Evolutionary conservation across 2,113 vertebrate genomes (phyloP), one percentile per base, ranked within the genome.

Genomic region (Thryonomys swinderianus): DNA sequence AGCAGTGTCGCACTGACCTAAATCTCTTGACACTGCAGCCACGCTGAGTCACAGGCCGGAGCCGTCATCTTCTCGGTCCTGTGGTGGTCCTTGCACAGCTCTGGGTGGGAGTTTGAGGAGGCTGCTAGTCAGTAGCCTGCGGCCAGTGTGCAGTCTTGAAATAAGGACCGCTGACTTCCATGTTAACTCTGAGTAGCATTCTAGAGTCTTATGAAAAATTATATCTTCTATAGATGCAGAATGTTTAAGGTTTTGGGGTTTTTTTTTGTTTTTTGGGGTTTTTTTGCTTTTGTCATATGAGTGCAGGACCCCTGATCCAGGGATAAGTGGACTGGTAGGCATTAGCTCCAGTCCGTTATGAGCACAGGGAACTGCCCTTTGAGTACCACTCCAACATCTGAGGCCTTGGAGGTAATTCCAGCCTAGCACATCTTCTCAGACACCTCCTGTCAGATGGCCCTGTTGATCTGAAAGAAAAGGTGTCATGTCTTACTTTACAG

Each of bases 1-100:
- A 12, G 18, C 0, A 0, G 8, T 25, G 27, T 48, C 48, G 6
- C 5, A 6, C 17, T 16, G 7, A 40, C 48, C 8, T 34, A 74
- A 27, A 59, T 25, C 20, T 13, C 55, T 17, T 23, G 3, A 1
- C 6, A 9, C 30, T 34, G 6, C 11, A 4, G 1, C 78, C 0
- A n/a, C n/a, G 21, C 14, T 21, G 21, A 12, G 11, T 74, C 5
- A 2, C 37, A 14, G 21, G 88, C 21, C 17, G 42, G 6, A 17
- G 7, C 59, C 9, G 0, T 2, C 5, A 30, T 27, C 83, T 25
- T 67, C 16, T 13, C 14, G 3, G 27, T 40, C 17, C 10, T 11
- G 3, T 5, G 2, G 37, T n/a, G 45, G 14, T 30, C 66, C 16
- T 45, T 37, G 27, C 13, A 42, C 20, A 4, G 17, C 16, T 42